phyloP scores from a whole-genome alignment of 2,888 invertebrate genomes.

The Oxyteleia sp. region DNA sequence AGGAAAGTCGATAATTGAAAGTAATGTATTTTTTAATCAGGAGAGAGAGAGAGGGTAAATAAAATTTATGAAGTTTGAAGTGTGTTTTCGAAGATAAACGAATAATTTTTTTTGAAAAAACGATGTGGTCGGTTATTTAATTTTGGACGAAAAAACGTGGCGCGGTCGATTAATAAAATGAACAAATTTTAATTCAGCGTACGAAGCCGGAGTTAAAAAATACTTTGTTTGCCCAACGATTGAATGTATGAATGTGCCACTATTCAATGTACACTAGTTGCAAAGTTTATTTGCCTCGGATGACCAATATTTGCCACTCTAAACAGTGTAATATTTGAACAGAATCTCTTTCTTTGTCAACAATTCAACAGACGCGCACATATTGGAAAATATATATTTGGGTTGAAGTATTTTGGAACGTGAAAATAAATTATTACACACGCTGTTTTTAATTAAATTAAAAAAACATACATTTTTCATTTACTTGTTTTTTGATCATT shows the following conservation, averaged over 20 bases:
- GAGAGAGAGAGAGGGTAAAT: too few relatives aligned
- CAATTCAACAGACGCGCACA: background rate
- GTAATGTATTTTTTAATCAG: too few relatives aligned
- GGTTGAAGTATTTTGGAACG: background rate
- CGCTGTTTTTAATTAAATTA: too few relatives aligned
- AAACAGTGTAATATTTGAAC: conserved; percentile 11
- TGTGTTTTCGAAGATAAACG: too few relatives aligned
- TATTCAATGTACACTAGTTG: conserved; percentile 18
- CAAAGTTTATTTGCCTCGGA: conserved; percentile 17
- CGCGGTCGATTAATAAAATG: background rate
- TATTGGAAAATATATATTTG: background rate
- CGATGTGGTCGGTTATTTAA: too few relatives aligned
- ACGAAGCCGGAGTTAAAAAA: background rate
- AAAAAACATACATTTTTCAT: too few relatives aligned
- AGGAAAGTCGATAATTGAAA: too few relatives aligned
- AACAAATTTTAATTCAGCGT: background rate
- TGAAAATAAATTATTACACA: too few relatives aligned
- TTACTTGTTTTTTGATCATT: too few relatives aligned
- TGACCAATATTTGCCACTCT: conserved; percentile 24
- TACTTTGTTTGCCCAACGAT: background rate
- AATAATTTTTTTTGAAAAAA: too few relatives aligned
- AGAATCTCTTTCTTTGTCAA: conserved; percentile 8
- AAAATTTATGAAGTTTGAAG: too few relatives aligned
- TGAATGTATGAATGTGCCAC: conserved; percentile 7
- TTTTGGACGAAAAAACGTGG: too few relatives aligned